Evolutionary conservation across 2,888 invertebrate species (phyloP), one percentile per base, ranked within the genome.

Genomic region (Blera fallax): DNA sequence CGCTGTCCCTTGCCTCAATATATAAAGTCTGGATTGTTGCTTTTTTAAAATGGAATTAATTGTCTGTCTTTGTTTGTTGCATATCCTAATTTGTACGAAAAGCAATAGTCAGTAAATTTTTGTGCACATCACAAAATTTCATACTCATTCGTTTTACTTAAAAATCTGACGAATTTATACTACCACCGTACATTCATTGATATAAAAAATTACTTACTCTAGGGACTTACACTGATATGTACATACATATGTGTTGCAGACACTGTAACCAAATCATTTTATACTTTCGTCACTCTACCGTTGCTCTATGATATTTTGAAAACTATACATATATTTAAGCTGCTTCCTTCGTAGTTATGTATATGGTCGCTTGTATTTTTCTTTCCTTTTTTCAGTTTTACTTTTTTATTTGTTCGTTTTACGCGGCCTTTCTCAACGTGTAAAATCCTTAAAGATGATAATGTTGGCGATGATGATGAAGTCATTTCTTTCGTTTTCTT

Each of bases 381-480:
- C 10, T 40, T 43, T 10, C 16, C n/a, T n/a, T 24, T 37, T 54
- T 54, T 18, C 29, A 10, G 16, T 45, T 10, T 34, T n/a, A 5
- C 32, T 10, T 43, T 3, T 24, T 52, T 14, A 14, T 18, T 18
- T 27, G 4, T 27, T 32, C 43, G 4, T 27, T 32, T 43, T 11
- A 27, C 14, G 37, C 14, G 45, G 65, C 56, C 65, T 37, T 37
- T 29, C 37, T 40, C 27, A 27, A 65, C 45, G 65, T 48, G 43
- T 56, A 65, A 45, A 76, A 32, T 37, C 43, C 56, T 43, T 43
- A 40, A 50, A 40, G 73, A 27, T 54, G 21, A 32, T 72, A 48
- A 60, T 60, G 72, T 60, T 14, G 43, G 10, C 10, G 45, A 37
- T 45, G 65, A 37, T 32, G 29, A 43, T 16, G 56, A 62, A 32